These are phyloP conservation scores for Limnodromus scolopaceus DNA, from an alignment of 2,797 vertebrate species.

Conservation along the genomic window DNA sequence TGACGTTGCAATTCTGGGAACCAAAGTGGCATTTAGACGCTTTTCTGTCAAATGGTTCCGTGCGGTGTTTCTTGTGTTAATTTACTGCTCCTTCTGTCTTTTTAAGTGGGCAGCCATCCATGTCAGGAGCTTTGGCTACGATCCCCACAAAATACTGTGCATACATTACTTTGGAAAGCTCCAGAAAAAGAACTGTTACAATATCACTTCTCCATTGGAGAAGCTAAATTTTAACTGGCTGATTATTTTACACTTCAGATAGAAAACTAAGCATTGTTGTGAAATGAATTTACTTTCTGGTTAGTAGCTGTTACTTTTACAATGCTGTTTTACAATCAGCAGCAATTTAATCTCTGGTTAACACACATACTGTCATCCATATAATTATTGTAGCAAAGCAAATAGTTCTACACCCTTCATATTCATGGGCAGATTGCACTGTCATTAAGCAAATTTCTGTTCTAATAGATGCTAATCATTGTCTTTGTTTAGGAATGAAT, in stretches of 20 bases:
- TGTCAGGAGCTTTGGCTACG: not conserved
- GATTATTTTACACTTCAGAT: not conserved
- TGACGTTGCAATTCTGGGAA: not conserved
- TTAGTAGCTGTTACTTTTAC: not conserved
- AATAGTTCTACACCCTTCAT: not conserved
- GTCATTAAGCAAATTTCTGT: slow-evolving; percentile 11
- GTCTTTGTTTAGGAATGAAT: not conserved
- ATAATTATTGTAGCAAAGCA: slow-evolving; percentile 12
- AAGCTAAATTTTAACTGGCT: not conserved
- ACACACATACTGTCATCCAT: not conserved
- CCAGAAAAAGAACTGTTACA: not conserved
- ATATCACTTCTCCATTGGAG: not conserved
- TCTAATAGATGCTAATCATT: not conserved
- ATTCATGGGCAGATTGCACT: not conserved
- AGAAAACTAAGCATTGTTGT: not conserved
- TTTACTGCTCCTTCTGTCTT: not conserved
- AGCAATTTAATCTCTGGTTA: slow-evolving; percentile 19
- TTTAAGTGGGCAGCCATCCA: not conserved
- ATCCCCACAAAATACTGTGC: not conserved
- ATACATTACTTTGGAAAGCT: not conserved
- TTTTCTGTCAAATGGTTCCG: not conserved
- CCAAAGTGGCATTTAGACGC: not conserved
- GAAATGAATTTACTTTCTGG: not conserved
- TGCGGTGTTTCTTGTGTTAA: not conserved
- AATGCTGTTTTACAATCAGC: not conserved